phyloP scores from a whole-genome alignment of 2,113 vertebrate species.

The Cyprinodon brontotheroides region DNA sequence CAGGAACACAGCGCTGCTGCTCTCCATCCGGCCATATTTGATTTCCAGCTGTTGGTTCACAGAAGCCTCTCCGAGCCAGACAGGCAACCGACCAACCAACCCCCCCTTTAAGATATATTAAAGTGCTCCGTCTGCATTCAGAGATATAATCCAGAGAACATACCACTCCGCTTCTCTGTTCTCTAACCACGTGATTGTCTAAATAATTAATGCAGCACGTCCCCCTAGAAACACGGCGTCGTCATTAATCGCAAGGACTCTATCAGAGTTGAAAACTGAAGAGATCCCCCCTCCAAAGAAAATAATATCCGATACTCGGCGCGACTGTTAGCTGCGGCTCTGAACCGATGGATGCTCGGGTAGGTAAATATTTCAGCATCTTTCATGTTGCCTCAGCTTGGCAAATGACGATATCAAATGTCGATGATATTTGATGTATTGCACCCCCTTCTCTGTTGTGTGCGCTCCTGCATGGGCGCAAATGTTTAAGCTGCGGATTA shows the following conservation, averaged over 20 bases:
- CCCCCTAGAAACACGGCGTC: conserved; percentile 99
- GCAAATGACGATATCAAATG: conserved; percentile 91
- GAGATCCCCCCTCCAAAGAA: conserved; percentile 99
- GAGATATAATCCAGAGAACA: conserved; percentile 90
- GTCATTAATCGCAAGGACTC: conserved; percentile 99
- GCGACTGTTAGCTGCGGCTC: conserved; percentile 85
- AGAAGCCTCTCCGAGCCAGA: conserved; percentile 77
- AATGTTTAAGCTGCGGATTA: conserved; percentile 49
- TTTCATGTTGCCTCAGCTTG: conserved; percentile 87
- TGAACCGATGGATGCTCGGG: conserved; percentile 86
- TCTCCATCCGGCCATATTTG: conserved; percentile 85
- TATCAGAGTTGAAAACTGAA: conserved; percentile 99
- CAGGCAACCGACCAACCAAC: conserved; percentile 45
- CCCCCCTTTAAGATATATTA: conserved; percentile 76
- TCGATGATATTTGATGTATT: conserved; percentile 93
- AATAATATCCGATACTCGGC: conserved; percentile 91
- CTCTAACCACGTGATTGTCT: conserved; percentile 98
- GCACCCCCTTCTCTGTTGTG: conserved; percentile 84
- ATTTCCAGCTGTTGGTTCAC: conserved; percentile 80
- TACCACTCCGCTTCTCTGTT: conserved; percentile 83
- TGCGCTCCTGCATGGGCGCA: conserved; percentile 77
- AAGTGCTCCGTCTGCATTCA: conserved; percentile 81
- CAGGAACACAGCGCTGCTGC: conserved; percentile 70
- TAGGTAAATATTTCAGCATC: conserved; percentile 94
- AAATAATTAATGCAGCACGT: conserved; percentile 99